Conservation (phyloP, 2,888 invertebrate genomes). For the Dicranocentrus wangi region DNA sequence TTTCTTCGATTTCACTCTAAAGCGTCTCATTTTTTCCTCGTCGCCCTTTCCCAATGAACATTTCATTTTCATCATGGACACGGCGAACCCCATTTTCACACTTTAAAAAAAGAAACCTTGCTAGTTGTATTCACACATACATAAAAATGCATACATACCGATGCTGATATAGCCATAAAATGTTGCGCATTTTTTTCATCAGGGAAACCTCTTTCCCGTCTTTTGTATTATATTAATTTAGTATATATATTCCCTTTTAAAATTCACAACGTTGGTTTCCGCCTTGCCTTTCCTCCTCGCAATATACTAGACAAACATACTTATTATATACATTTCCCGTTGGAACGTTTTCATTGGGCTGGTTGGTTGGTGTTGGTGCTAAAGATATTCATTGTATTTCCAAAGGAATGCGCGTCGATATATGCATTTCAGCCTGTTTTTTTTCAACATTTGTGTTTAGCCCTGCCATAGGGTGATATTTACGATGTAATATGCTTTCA, state of each 20-base stretch:
- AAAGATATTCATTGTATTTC: too few relatives aligned
- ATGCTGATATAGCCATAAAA: background rate
- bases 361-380: too few relatives aligned
- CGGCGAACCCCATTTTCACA: too few relatives aligned
- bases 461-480: constrained; percentile 1
- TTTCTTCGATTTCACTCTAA: background rate
- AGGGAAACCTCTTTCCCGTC: background rate
- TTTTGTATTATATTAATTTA: constrained; percentile 11
- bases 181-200: background rate
- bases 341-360: too few relatives aligned
- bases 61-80: too few relatives aligned
- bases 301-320: too few relatives aligned
- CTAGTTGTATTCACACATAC: background rate
- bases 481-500: constrained; percentile 26
- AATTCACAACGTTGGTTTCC: constrained; percentile 8
- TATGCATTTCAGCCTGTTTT: constrained; percentile 5
- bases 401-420: too few relatives aligned
- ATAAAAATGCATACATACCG: constrained; percentile 1
- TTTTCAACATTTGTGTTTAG: background rate
- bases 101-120: background rate
- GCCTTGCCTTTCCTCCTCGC: background rate
- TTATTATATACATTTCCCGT: too few relatives aligned
- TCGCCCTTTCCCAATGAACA: background rate
- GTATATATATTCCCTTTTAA: background rate
- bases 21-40: background rate